phyloP scores from a whole-genome alignment of 1,140 invertebrate genomes.

The Euura lappo region DNA sequence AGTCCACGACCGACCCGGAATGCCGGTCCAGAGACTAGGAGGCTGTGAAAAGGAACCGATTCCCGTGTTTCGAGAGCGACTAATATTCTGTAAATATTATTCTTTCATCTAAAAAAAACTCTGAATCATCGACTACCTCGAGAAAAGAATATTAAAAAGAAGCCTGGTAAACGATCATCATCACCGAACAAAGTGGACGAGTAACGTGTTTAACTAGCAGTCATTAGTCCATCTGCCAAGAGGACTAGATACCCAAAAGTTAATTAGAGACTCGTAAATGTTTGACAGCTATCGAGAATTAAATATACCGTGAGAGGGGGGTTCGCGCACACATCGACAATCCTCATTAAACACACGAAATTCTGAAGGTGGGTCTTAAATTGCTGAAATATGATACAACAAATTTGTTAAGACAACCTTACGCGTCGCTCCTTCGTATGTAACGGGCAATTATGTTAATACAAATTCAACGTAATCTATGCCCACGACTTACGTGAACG shows the following conservation, averaged over 20 bases:
- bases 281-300: constrained; percentile 1
- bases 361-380: not conserved
- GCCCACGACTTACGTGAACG: not conserved
- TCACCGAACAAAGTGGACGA: not conserved
- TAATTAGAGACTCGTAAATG: not conserved
- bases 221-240: not conserved
- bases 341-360: not conserved
- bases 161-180: no score
- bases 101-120: no score
- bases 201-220: not conserved
- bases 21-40: no score
- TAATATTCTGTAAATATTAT: no score
- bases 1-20: not conserved
- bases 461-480: not conserved
- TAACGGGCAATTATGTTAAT: constrained; percentile 5
- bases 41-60: no score
- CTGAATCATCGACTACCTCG: no score
- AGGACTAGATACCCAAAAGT: not conserved
- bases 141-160: no score
- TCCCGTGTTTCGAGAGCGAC: no score
- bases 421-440: not conserved
- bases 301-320: not conserved
- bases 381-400: constrained; percentile 5
- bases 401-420: constrained; percentile 1
- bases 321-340: not conserved